Percentiles rank a stretch among this genome's conserved stretches.
Evolutionary conservation across 1,140 invertebrate genomes (phyloP).

Genomic region (Pantala flavescens): DNA sequence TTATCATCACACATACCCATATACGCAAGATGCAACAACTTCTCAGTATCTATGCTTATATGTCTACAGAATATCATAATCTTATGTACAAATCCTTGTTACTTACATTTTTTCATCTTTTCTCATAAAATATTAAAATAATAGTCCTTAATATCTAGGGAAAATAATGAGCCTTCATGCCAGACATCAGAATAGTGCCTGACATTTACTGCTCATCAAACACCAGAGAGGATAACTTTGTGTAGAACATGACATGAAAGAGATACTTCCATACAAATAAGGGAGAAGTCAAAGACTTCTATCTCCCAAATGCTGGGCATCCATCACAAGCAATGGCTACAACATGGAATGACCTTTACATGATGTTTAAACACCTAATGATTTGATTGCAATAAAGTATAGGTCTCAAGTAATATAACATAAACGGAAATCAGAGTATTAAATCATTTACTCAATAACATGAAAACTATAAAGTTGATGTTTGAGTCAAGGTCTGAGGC

Average conservation of each 20-base stretch:
- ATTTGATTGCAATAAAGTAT: too few relatives aligned
- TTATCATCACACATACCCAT: neutral
- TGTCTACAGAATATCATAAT: neutral
- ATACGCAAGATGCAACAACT: slow-evolving; percentile 9
- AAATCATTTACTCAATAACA: too few relatives aligned
- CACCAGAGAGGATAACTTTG: neutral
- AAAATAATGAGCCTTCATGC: neutral
- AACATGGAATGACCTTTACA: neutral
- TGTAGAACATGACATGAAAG: slow-evolving; percentile 1
- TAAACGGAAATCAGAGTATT: too few relatives aligned
- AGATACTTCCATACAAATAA: neutral
- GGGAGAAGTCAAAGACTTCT: neutral
- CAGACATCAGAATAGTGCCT: neutral
- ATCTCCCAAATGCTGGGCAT: neutral
- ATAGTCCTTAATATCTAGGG: neutral
- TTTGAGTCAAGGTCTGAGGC: too few relatives aligned
- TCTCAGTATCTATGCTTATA: neutral
- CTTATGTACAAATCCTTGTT: neutral
- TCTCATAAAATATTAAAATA: slow-evolving; percentile 9
- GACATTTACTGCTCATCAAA: neutral
- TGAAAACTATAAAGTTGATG: too few relatives aligned
- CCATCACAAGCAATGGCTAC: neutral
- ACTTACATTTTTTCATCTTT: neutral
- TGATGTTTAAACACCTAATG: too few relatives aligned
- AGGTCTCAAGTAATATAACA: too few relatives aligned